Evolutionary conservation across 2,888 invertebrate genomes (phyloP).

Genomic region (Microctonus aethiopoides): DNA sequence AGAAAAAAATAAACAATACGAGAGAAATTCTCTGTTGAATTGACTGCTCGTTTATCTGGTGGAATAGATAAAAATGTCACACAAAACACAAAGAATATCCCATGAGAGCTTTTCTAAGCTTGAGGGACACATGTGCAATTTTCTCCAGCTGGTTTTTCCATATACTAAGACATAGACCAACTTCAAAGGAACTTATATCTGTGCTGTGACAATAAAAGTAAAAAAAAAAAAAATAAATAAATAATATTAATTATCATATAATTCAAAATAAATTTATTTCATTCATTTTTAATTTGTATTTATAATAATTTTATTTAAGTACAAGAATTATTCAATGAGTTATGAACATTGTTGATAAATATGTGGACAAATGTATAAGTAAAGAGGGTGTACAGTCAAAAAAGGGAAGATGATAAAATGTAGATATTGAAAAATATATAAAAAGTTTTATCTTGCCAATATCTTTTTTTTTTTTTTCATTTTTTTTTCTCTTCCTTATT

Average conservation of each 20-base stretch:
- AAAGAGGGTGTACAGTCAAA: constrained; percentile 6
- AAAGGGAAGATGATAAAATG: constrained; percentile 37
- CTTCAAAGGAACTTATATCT: neutral
- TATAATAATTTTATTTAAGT: neutral
- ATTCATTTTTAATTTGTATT: no score
- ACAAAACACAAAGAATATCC: neutral
- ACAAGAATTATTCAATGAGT: neutral
- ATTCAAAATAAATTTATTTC: no score
- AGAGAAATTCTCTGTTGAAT: neutral
- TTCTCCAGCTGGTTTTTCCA: neutral
- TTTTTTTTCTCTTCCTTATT: neutral
- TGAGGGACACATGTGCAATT: neutral
- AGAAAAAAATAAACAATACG: no score
- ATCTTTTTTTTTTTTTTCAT: constrained; percentile 35
- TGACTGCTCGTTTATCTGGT: neutral
- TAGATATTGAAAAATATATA: constrained; percentile 39
- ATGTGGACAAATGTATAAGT: neutral
- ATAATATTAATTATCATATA: no score
- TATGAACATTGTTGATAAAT: no score
- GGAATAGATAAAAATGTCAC: neutral
- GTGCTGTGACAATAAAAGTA: no score
- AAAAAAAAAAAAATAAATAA: no score
- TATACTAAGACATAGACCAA: neutral
- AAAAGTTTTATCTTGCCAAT: constrained; percentile 39
- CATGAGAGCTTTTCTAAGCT: neutral